Evolutionary conservation across 2,888 invertebrate species (phyloP), one percentile per base, ranked within the genome.

Genomic region (Heliconius erato): DNA sequence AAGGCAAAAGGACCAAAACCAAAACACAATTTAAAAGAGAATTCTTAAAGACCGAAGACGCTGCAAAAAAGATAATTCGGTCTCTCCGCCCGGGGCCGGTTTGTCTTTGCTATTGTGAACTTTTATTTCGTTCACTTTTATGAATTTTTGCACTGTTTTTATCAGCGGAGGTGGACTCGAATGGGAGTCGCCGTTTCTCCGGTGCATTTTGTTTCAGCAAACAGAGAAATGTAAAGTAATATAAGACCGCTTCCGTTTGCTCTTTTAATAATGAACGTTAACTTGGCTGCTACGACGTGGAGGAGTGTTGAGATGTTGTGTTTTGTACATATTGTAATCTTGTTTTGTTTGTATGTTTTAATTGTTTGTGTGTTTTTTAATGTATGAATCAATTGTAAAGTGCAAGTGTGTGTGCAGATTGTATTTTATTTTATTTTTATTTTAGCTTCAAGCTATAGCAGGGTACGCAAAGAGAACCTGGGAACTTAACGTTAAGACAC

Each of bases 61-160:
- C 89, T 91, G 88, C 85, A 91, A 93, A 94, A 95, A 95, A 95
- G 93, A 94, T 94, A 95, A 95, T 95, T 94, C 92, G 93, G 90
- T 87, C 90, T 88, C 88, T 87, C 87, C 87, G 92, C 91, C 92
- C 88, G 88, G 89, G 92, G 93, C 91, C 87, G 88, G 94, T 95
- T 95, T 95, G 94, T 94, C 94, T 95, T 95, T 94, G 93, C 93
- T 92, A 94, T 94, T 94, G 92, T 92, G 92, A 94, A 95, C 94
- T 95, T 94, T 94, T 94, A 93, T 93, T 93, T 92, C 91, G 89
- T 91, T 91, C 91, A 93, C 91, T 94, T 94, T 94, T 93, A 94
- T 94, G 94, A 95, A 95, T 95, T 92, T 40, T 94, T 92, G 19
- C 92, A 93, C 90, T 92, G 93, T 94, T 95, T 95, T 94, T 92